Conservation (phyloP, 2,888 invertebrate genomes). For the Eulithis testata region DNA sequence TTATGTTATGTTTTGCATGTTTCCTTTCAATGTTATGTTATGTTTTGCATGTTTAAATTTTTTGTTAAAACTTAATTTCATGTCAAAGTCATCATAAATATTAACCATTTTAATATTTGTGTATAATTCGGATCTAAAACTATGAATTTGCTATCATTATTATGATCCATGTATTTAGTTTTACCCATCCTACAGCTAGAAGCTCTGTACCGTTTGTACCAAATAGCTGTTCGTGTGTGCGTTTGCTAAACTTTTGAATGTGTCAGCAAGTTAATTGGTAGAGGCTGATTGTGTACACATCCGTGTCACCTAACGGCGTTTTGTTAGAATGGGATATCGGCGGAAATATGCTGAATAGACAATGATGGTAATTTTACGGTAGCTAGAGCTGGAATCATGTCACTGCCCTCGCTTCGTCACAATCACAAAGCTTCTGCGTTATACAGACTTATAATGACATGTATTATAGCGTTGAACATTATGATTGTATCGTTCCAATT, state of each 20-base stretch:
- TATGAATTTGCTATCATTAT: neutral
- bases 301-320: constrained; percentile 62
- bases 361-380: constrained; percentile 76
- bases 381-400: constrained; percentile 71
- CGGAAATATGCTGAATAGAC: constrained; percentile 70
- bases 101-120: neutral
- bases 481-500: constrained; percentile 3
- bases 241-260: constrained; percentile 3
- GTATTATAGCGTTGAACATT: constrained; percentile 18
- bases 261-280: constrained; percentile 21
- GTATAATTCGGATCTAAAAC: neutral
- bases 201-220: neutral
- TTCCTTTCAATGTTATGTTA: too few species aligned
- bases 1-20: too few species aligned
- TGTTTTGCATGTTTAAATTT: too few species aligned
- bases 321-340: constrained; percentile 55
- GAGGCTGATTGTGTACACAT: constrained; percentile 43
- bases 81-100: too few species aligned
- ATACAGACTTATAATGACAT: constrained; percentile 22
- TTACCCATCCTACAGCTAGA: neutral
- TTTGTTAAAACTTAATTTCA: too few species aligned
- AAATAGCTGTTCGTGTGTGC: neutral
- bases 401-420: constrained; percentile 57
- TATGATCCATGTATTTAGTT: neutral
- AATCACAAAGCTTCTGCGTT: constrained; percentile 28